Base-by-base conservation (phyloP, 1,140 invertebrate species). In the Spodoptera litura region DNA sequence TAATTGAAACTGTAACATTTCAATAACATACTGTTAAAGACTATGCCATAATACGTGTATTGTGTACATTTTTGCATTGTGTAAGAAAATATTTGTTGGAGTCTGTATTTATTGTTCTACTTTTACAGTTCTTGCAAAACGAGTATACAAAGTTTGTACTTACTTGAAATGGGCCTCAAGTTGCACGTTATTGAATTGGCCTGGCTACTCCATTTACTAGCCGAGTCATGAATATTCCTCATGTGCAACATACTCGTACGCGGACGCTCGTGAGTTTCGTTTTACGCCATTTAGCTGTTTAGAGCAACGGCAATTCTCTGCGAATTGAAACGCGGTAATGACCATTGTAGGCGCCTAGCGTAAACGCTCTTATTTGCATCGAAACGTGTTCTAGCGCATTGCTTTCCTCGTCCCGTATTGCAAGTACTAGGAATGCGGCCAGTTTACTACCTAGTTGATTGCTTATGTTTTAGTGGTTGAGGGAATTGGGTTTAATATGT, bases 281-380 rank as follows among this genome's bases (percentile, higher is more conserved):
- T 91, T 90, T 91, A 89, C 87, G 87, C 85, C 80, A 87, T 92
- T 92, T 89, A 88, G 85, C 87, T 88, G 91, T 87, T 91, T 88
- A 87, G 85, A 86, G 83, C 85, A 78, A 85, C 73, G 38, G 85
- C 88, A 89, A 84, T 90, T 87, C 84, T 79, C 78, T 66, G 82
- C 84, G 86, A 88, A 91, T 91, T 91, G 89, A 90, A 92, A 91
- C 89, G 88, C 88, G 86, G 85, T 92, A 93, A 93, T 92, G 89
- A 88, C 89, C 88, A 91, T 89, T 91, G 90, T 92, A 87, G 85
- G 85, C 83, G 85, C 85, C 83, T 88, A 78, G 85, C 86, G 86
- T 89, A 90, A 91, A 91, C 88, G 88, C 87, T 89, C 85, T 85
- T 91, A 93, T 93, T 91, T 91, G 90, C 91, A 90, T 90, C 81